Evolutionary conservation across 2,797 vertebrate species (phyloP), one percentile per base, ranked within the genome.

Genomic region (Alosa sapidissima): DNA sequence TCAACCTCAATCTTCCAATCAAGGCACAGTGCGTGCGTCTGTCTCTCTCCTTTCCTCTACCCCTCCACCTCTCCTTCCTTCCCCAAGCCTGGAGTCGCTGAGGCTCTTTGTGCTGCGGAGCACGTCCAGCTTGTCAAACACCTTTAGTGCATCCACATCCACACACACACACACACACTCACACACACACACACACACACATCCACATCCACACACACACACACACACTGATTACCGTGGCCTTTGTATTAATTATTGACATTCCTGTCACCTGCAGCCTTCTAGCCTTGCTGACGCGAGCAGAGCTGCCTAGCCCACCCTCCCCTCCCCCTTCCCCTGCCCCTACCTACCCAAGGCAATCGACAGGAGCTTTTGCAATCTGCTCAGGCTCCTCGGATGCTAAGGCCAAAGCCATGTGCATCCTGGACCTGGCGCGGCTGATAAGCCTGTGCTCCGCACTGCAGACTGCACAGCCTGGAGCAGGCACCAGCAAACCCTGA

Each of bases 221-320:
- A 8, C 81, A 21, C 81, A 65, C 81, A 68, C 85, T 86, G 86
- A 88, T 88, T 88, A 88, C 85, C 86, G 85, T 84, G 86, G 87
- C 91, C 89, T 89, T 90, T 91, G 93, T 93, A 94, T 94, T 93
- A 93, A 93, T 93, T 94, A 94, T 94, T 91, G 92, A 94, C 90
- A 36, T 91, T 92, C 84, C 91, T 87, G 91, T 93, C 92, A 91
- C 93, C 90, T 91, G 85, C 85, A 75, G 87, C 81, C 45, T 60
- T 45, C 51, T 48, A 82, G 85, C 81, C 83, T 47, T 88, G 87
- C 87, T 88, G 87, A 88, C 85, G 85, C 82, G 48, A 65, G 85
- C 83, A 75, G 81, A 72, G 2, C 65, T 11, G n/a, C 2, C 11
- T 41, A 86, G 91, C 89, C 87, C 62, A 28, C 68, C 13, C 54